A percentile compares a stretch with the other conserved stretches of the same genome.
Evolutionary conservation across 2,797 vertebrate genomes (phyloP).

Genomic region (Botia almorhae): DNA sequence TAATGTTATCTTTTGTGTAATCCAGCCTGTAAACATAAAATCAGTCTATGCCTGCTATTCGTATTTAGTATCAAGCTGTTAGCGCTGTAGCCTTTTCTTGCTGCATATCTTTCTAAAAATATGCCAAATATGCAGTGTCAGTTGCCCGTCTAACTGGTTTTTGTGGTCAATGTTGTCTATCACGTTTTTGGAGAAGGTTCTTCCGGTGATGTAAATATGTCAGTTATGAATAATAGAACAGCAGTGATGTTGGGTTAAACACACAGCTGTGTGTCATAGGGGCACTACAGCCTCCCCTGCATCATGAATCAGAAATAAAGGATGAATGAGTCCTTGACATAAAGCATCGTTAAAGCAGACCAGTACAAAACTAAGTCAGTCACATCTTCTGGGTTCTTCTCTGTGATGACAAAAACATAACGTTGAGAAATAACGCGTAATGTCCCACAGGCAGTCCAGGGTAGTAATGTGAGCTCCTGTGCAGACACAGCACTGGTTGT

Average conservation of each 20-base stretch:
- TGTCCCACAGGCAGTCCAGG: neutral
- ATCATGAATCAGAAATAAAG: too few relatives aligned
- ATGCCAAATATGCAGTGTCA: slow-evolving; percentile 5
- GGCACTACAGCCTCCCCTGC: too few relatives aligned
- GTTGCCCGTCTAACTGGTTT: neutral
- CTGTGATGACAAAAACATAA: neutral
- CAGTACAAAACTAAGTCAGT: too few relatives aligned
- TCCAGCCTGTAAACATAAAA: too few relatives aligned
- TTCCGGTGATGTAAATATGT: neutral
- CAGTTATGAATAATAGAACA: neutral
- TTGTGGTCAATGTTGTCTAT: neutral
- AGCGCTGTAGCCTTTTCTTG: neutral
- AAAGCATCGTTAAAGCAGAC: too few relatives aligned
- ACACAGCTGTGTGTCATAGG: too few relatives aligned
- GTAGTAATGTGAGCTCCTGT: slow-evolving; percentile 20
- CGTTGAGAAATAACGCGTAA: too few relatives aligned
- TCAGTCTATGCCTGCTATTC: neutral
- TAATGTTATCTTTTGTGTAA: neutral
- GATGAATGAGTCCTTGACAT: too few relatives aligned
- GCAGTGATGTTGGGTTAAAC: too few relatives aligned
- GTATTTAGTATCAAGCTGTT: neutral
- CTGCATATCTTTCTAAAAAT: neutral
- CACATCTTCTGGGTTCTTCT: neutral
- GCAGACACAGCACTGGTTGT: slow-evolving; percentile 2
- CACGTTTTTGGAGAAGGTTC: neutral